phyloP scores from a whole-genome alignment of 2,797 vertebrate species.

The Ciconia nigra region DNA sequence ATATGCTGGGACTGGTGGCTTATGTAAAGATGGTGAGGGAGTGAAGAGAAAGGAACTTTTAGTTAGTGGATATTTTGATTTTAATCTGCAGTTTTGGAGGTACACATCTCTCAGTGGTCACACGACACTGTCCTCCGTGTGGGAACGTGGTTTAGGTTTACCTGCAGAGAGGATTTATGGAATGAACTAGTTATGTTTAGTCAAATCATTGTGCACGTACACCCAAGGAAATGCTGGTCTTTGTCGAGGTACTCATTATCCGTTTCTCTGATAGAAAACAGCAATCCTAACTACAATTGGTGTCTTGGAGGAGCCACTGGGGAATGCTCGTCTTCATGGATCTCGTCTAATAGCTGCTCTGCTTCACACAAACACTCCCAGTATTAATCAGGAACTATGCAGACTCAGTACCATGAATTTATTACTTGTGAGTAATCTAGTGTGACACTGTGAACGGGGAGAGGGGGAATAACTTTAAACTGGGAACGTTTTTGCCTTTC shows the following conservation, averaged over 20 bases:
- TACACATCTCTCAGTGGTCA: accelerated
- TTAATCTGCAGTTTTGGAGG: background rate
- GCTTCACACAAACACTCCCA: slow-evolving; percentile 87
- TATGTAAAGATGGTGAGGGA: background rate
- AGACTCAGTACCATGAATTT: slow-evolving; percentile 89
- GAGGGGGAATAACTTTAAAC: accelerated
- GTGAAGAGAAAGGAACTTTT: background rate
- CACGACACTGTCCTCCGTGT: accelerated
- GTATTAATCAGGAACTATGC: slow-evolving; percentile 93
- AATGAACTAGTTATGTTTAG: accelerated
- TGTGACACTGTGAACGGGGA: accelerated
- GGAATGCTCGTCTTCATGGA: slow-evolving; percentile 92
- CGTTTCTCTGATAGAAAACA: slow-evolving; percentile 74
- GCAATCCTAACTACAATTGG: slow-evolving; percentile 97
- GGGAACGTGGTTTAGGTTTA: background rate
- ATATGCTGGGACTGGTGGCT: background rate
- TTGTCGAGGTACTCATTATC: background rate
- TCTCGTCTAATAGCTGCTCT: slow-evolving; percentile 91
- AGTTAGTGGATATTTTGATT: background rate
- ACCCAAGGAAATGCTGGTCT: accelerated
- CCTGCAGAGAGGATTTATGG: background rate
- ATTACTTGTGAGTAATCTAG: slow-evolving; percentile 82
- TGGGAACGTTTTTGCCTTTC: background rate
- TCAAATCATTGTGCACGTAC: accelerated
- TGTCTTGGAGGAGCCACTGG: slow-evolving; percentile 92